A percentile compares a stretch with the other conserved stretches of the same genome.
These are phyloP conservation scores for Tychaedon coryphoeus DNA, from an alignment of 2,113 vertebrate genomes.

Conservation along the genomic window DNA sequence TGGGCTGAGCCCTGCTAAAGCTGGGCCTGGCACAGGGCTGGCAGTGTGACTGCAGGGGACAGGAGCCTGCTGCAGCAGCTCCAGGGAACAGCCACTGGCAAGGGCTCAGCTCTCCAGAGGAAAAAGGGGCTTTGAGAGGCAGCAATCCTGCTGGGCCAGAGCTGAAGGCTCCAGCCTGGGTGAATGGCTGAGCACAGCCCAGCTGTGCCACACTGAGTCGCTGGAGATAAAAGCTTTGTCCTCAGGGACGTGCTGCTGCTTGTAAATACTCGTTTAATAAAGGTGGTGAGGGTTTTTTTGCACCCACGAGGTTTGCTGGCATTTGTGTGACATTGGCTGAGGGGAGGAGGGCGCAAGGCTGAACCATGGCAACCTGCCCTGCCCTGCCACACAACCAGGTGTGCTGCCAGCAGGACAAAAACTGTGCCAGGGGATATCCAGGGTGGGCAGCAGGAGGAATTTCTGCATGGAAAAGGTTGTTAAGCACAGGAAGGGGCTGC, in stretches of 20 bases:
- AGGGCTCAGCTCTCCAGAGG: background rate
- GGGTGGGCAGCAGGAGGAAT: background rate
- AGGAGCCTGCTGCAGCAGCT: background rate
- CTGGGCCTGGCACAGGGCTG: background rate
- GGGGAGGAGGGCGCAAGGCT: background rate
- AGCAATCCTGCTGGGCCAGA: background rate
- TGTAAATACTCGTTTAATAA: slow-evolving; percentile 14
- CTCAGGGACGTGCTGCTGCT: background rate
- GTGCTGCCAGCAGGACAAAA: background rate
- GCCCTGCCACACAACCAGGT: background rate
- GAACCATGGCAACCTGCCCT: background rate
- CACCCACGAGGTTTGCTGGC: background rate
- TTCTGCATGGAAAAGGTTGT: background rate
- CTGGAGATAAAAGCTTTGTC: background rate
- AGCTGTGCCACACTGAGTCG: background rate
- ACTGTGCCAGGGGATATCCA: background rate
- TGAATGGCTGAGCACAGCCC: background rate
- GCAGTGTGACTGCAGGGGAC: background rate
- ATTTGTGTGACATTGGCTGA: background rate
- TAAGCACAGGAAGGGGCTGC: background rate
- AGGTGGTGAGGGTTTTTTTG: background rate
- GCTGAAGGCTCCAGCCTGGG: background rate
- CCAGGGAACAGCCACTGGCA: background rate
- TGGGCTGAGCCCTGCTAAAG: background rate
- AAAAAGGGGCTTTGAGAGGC: background rate